Conservation (phyloP, 2,888 invertebrate genomes). For the Heteromyza rotundicornis region DNA sequence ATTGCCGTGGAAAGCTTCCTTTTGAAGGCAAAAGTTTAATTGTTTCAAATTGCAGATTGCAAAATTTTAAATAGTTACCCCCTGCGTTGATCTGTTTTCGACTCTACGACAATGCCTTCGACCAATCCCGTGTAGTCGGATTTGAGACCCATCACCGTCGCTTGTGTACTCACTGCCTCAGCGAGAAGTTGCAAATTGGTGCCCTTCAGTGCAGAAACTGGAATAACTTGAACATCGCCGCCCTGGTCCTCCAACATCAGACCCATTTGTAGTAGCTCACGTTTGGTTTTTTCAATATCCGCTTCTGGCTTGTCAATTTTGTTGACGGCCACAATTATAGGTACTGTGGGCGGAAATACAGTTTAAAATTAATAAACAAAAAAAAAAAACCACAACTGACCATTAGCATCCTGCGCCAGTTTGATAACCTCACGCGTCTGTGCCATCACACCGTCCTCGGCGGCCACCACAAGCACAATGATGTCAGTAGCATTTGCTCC, state of each 20-base stretch:
- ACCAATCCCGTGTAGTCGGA: constrained; percentile 84
- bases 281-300: constrained; percentile 81
- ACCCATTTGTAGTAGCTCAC: constrained; percentile 77
- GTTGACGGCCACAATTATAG: constrained; percentile 96
- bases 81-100: constrained; percentile 71
- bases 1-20: constrained; percentile 85
- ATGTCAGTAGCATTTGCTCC: constrained; percentile 96
- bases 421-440: constrained; percentile 92
- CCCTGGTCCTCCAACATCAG: constrained; percentile 86
- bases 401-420: constrained; percentile 80
- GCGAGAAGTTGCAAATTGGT: constrained; percentile 78
- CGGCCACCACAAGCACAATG: constrained; percentile 94
- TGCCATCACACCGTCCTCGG: constrained; percentile 98
- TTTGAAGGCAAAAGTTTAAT: too few species aligned
- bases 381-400: constrained; percentile 58
- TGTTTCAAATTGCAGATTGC: constrained; percentile 8
- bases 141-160: constrained; percentile 85
- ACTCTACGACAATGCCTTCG: constrained; percentile 91
- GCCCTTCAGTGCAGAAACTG: constrained; percentile 88
- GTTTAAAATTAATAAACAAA: neutral
- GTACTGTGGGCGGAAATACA: constrained; percentile 70
- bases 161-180: constrained; percentile 83
- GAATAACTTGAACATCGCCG: constrained; percentile 90
- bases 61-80: constrained; percentile 64
- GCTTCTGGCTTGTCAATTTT: constrained; percentile 95